A percentile compares a stretch with the other conserved stretches of the same genome.
These are phyloP conservation scores for Malurus cyaneus DNA, from an alignment of 2,113 vertebrate genomes.

Conservation along the genomic window DNA sequence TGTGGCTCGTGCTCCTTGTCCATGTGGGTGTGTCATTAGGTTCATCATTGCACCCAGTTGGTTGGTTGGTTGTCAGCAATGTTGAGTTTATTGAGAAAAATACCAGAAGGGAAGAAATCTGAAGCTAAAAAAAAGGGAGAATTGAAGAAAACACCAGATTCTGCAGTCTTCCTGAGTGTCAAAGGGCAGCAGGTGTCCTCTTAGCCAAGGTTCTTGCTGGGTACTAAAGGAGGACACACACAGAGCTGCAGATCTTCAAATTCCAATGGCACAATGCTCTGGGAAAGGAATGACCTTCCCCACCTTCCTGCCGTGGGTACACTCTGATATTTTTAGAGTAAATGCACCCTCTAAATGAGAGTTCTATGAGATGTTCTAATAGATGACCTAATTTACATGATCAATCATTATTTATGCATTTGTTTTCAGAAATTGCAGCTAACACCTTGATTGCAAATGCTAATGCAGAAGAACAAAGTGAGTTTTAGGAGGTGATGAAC, in stretches of 20 bases:
- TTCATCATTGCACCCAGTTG: not conserved
- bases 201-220: not conserved
- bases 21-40: not conserved
- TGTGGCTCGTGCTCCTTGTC: not conserved
- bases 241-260: not conserved
- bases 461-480: not conserved
- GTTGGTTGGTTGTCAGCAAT: not conserved
- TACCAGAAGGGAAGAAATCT: not conserved
- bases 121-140: not conserved
- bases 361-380: not conserved
- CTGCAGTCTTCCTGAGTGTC: not conserved
- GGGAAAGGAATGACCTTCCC: not conserved
- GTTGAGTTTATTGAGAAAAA: not conserved
- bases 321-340: not conserved
- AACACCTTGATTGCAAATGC: constrained; percentile 10
- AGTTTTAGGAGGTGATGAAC: not conserved
- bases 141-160: not conserved
- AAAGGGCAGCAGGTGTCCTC: not conserved
- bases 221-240: not conserved
- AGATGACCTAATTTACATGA: not conserved
- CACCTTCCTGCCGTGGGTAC: not conserved
- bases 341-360: not conserved
- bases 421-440: not conserved
- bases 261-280: not conserved
- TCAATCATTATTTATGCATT: not conserved